Conservation (phyloP, 2,888 invertebrate species). For the Melinaea marsaeus region DNA sequence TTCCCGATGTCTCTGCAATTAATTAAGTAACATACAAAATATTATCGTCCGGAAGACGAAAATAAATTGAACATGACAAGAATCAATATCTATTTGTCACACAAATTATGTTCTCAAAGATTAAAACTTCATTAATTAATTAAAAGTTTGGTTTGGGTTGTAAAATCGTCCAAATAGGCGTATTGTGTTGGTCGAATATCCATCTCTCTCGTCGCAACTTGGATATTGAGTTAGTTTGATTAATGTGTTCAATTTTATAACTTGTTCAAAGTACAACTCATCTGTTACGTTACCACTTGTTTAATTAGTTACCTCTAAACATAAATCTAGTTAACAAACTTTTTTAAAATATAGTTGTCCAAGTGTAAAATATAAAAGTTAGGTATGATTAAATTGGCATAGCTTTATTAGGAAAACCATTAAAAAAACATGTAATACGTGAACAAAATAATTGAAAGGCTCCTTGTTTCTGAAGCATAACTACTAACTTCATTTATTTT, state of each 20-base stretch:
- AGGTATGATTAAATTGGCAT: too few relatives aligned
- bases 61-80: neutral
- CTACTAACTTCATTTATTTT: too few relatives aligned
- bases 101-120: neutral
- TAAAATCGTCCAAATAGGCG: neutral
- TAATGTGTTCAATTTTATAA: slow-evolving; percentile 17
- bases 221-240: slow-evolving; percentile 18
- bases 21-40: too few relatives aligned
- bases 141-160: neutral
- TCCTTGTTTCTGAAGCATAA: too few relatives aligned
- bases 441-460: too few relatives aligned
- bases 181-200: slow-evolving; percentile 8
- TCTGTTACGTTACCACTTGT: neutral
- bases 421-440: too few relatives aligned
- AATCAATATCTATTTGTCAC: slow-evolving; percentile 1
- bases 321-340: neutral
- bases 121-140: neutral
- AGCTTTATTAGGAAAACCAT: too few relatives aligned
- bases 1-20: too few relatives aligned
- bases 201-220: slow-evolving; percentile 17
- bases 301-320: neutral
- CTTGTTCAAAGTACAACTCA: neutral
- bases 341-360: too few relatives aligned
- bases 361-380: too few relatives aligned
- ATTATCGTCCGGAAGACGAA: neutral